A percentile compares a stretch with the other conserved stretches of the same genome.
phyloP scores from a whole-genome alignment of 2,797 vertebrate species.

The Pipistrellus nathusii region DNA sequence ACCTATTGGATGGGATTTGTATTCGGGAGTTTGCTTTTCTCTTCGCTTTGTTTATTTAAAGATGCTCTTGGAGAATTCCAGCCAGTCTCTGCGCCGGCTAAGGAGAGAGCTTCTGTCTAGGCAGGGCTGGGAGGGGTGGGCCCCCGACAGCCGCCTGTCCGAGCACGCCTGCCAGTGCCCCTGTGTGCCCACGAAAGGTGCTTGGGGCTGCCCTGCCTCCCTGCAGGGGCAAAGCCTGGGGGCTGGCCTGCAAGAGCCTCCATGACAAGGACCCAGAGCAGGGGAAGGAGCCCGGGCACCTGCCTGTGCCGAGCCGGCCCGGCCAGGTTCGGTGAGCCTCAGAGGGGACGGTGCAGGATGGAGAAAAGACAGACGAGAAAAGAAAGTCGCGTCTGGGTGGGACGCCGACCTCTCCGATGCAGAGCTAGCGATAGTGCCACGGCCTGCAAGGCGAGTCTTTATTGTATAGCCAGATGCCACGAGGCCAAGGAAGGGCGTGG shows the following conservation, averaged over 20 bases:
- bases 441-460: too few relatives aligned
- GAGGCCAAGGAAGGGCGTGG: too few relatives aligned
- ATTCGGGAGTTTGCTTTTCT: constrained; percentile 36
- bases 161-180: background rate
- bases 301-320: too few relatives aligned
- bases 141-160: background rate
- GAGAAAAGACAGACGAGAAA: too few relatives aligned
- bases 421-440: too few relatives aligned
- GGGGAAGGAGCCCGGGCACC: rapidly evolving
- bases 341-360: too few relatives aligned
- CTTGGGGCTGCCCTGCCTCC: background rate
- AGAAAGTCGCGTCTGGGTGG: too few relatives aligned
- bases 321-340: too few relatives aligned
- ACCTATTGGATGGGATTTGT: constrained; percentile 34
- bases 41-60: constrained; percentile 72
- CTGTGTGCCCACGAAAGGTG: background rate
- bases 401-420: too few relatives aligned
- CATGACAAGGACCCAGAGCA: rapidly evolving
- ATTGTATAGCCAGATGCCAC: too few relatives aligned
- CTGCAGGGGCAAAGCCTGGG: background rate
- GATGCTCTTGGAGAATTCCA: constrained; percentile 70
- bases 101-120: constrained; percentile 60
- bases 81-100: background rate
- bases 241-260: background rate
- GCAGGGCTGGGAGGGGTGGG: background rate